phyloP scores from a whole-genome alignment of 1,140 invertebrate genomes.

The Eueides isabella region DNA sequence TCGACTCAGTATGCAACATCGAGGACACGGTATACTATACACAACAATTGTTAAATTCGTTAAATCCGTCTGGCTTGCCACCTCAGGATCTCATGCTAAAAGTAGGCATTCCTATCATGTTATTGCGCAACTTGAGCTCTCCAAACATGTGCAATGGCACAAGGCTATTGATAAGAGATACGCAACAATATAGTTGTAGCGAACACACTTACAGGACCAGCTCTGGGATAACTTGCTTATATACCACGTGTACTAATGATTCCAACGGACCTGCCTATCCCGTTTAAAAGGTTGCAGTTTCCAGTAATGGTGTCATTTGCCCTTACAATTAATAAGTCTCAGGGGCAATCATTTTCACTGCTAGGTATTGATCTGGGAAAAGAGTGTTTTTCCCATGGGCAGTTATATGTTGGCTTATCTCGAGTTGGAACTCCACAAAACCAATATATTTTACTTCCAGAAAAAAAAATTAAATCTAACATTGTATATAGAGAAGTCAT shows the following conservation, averaged over 20 bases:
- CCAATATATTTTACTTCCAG: not conserved
- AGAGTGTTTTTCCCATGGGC: conserved; percentile 1
- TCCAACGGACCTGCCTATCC: no score
- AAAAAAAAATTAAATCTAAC: not conserved
- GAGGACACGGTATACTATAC: no score
- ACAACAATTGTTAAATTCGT: conserved; percentile 51
- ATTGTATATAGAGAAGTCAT: no score
- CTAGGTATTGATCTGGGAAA: not conserved
- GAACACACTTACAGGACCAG: conserved; percentile 42
- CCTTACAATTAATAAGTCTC: conserved; percentile 45
- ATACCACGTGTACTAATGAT: conserved; percentile 38
- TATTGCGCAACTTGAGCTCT: no score
- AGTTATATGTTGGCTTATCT: no score
- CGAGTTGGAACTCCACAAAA: not conserved
- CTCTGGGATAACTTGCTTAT: conserved; percentile 38
- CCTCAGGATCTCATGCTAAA: no score
- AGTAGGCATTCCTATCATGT: no score
- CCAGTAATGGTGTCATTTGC: conserved; percentile 36
- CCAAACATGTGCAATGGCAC: no score
- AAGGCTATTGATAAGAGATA: no score
- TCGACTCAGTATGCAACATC: no score
- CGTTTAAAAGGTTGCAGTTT: conserved; percentile 42
- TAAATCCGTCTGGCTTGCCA: no score
- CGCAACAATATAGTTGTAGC: conserved; percentile 44
- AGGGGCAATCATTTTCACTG: conserved; percentile 43